Conservation (phyloP, 2,113 vertebrate species). For the Hiodon tergisus region DNA sequence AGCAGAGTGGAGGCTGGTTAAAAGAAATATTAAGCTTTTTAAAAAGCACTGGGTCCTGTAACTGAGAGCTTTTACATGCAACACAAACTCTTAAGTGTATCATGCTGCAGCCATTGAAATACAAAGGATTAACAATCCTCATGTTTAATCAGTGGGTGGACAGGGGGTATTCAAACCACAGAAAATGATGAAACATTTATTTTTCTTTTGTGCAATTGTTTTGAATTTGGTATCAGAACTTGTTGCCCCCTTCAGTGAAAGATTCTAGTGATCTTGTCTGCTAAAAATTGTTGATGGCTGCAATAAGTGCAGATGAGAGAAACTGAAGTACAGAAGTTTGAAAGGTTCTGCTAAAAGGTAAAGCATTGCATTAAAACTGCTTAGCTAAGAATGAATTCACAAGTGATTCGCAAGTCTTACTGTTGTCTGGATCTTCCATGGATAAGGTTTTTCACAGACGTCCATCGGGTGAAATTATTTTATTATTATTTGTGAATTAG, state of each 20-base stretch:
- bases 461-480: too few relatives aligned
- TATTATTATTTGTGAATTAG: too few relatives aligned
- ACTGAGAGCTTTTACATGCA: neutral
- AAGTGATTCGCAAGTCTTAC: neutral
- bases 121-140: neutral
- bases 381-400: neutral
- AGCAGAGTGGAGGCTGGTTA: neutral
- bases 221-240: too few relatives aligned
- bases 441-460: neutral
- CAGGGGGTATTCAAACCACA: neutral
- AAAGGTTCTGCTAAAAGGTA: neutral
- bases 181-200: neutral
- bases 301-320: neutral
- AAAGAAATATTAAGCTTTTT: neutral
- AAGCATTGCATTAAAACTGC: neutral
- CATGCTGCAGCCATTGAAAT: neutral
- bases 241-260: too few relatives aligned
- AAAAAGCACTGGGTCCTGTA: slow-evolving; percentile 7
- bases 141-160: neutral
- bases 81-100: neutral
- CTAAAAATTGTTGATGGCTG: neutral
- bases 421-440: neutral
- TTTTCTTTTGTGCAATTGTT: too few relatives aligned
- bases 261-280: too few relatives aligned
- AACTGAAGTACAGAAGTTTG: neutral